Base-by-base conservation (phyloP, 2,113 vertebrate genomes). In the Forbesichthys papilliferus region DNA sequence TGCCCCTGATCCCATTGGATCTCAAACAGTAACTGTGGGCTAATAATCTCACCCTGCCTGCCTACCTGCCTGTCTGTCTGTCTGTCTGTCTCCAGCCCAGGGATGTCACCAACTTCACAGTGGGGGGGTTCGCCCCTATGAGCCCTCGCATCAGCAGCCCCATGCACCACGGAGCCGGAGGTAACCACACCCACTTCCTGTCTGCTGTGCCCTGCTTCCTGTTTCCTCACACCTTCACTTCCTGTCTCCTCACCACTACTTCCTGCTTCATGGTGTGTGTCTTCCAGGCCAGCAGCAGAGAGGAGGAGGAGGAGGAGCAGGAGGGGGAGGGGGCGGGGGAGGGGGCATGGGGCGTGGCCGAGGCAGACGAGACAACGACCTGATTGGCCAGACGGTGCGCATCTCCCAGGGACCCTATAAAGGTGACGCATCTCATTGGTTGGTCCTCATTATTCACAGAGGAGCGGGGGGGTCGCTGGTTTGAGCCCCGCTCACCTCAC, bases 331-430 rank as follows among this genome's bases (percentile, higher is more conserved):
- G 10, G 89, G 90, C 0, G 75, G 87, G 0, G 84, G 93, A 0
- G 94, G 94, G 0, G 93, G 94, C 8, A 94, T 96, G 91, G 94
- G 95, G 48, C 94, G 95, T 0, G 96, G 96, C 6, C 86, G 95
- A 3, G 96, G 96, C 6, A 91, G 95, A 6, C 82, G 96, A 76
- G 96, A 98, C 90, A 97, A 97, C 0, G 96, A 98, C 64, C 93
- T 98, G 57, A 98, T 98, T 7, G 96, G 96, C 42, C 95, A 98
- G 90, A 98, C 96, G 0, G 96, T 98, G 20, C 92, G 96, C 4
- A 98, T 98, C 85, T 98, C 95, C 0, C 96, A 97, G 75, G 96
- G 96, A 27, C 96, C 96, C 10, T 98, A 98, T 89, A 98, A 98
- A 94, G 96, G 96, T 96, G 48, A 61, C 74, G 42, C 46, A 11